phyloP scores from a whole-genome alignment of 2,888 invertebrate species.

The Aquatica leii region DNA sequence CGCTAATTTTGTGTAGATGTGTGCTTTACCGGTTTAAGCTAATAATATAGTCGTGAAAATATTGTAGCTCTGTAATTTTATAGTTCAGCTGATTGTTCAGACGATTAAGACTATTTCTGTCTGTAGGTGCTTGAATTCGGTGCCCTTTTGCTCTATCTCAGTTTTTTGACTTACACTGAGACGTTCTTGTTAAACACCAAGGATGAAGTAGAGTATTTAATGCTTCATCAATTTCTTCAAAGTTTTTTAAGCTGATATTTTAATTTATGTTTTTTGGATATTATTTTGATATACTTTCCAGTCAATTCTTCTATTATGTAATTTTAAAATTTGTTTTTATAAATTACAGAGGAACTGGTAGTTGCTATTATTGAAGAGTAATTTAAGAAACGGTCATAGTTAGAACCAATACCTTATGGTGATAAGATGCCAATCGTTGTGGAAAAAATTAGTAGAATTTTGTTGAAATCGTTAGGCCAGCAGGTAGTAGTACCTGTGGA shows the following conservation, averaged over 20 bases:
- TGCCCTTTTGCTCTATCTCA: too few species aligned
- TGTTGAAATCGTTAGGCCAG: neutral
- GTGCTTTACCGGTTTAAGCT: too few species aligned
- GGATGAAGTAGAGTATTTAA: slow-evolving; percentile 1
- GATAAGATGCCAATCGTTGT: neutral
- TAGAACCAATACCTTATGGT: neutral
- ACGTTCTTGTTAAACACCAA: slow-evolving; percentile 5
- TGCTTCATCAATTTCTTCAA: slow-evolving; percentile 16
- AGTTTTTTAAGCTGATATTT: slow-evolving; percentile 9
- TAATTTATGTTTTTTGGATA: too few species aligned
- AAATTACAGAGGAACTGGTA: slow-evolving; percentile 1
- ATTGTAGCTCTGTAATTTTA: slow-evolving; percentile 12
- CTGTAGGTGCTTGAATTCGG: too few species aligned
- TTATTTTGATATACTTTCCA: slow-evolving; percentile 8
- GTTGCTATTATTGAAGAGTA: slow-evolving; percentile 6
- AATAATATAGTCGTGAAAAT: slow-evolving; percentile 13
- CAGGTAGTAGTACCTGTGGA: neutral
- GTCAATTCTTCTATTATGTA: slow-evolving; percentile 12
- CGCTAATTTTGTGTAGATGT: slow-evolving; percentile 10
- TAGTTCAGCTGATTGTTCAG: slow-evolving; percentile 13
- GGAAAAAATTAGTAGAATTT: neutral
- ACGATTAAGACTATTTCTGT: too few species aligned
- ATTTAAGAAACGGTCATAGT: neutral
- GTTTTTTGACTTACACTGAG: too few species aligned
- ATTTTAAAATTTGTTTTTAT: slow-evolving; percentile 11